phyloP scores from a whole-genome alignment of 2,888 invertebrate species.

The Lasius platythorax region DNA sequence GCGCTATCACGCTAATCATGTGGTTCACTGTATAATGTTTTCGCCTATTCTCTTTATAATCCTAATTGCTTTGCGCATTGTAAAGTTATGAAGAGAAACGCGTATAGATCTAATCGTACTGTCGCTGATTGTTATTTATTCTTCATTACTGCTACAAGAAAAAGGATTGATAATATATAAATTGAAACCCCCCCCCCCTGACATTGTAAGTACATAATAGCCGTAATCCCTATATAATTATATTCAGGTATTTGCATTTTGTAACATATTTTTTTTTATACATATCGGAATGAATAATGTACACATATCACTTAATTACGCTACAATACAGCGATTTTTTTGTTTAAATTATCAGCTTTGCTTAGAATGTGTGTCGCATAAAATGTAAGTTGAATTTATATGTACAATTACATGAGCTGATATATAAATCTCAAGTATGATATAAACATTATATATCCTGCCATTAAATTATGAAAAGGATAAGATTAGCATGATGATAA shows the following conservation, averaged over 20 bases:
- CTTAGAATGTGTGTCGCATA: not conserved
- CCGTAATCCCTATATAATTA: not conserved
- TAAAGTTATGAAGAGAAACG: conserved; percentile 17
- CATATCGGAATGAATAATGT: conserved; percentile 6
- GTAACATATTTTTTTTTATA: not conserved
- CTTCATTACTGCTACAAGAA: conserved; percentile 9
- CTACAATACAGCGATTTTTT: not conserved
- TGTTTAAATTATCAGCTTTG: not conserved
- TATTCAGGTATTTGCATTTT: not conserved
- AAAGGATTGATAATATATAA: conserved; percentile 15
- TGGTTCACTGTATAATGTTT: not conserved
- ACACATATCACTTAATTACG: not conserved
- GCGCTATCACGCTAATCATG: not conserved
- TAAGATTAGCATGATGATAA: conserved; percentile 23
- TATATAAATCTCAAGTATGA: conserved; percentile 43
- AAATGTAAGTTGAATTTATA: conserved; percentile 21
- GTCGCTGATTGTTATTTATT: not conserved
- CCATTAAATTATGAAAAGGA: conserved; percentile 15
- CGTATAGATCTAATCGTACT: conserved; percentile 7
- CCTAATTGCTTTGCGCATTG: not conserved
- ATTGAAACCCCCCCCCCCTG: conserved; percentile 7
- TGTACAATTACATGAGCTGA: conserved; percentile 21
- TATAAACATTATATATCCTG: conserved; percentile 26
- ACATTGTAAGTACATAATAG: conserved; percentile 36
- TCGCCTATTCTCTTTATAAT: not conserved